These are phyloP conservation scores for Sycophila texana DNA, from an alignment of 2,888 invertebrate genomes.

Conservation along the genomic window DNA sequence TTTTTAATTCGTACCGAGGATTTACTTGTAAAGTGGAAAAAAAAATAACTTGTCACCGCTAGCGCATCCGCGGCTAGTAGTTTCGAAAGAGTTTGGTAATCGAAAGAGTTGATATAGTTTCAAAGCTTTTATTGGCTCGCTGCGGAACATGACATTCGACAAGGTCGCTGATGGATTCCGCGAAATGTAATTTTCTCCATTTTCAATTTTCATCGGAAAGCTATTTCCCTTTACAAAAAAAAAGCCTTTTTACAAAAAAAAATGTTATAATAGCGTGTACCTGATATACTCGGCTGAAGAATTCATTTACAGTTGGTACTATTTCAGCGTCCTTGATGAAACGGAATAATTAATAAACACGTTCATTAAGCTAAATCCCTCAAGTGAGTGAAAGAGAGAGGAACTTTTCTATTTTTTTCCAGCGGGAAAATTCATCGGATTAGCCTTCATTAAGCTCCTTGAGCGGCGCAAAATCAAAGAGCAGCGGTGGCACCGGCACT, in stretches of 20 bases:
- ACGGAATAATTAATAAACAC: not conserved
- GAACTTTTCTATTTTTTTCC: not conserved
- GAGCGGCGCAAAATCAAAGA: constrained; percentile 3
- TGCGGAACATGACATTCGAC: constrained; percentile 19
- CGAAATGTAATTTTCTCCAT: constrained; percentile 15
- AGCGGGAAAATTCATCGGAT: not conserved
- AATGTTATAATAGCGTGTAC: too few species aligned
- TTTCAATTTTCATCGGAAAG: not conserved
- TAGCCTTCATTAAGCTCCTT: not conserved
- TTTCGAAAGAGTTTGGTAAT: constrained; percentile 19
- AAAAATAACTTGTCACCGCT: not conserved
- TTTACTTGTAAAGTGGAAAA: not conserved
- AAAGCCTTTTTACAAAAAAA: too few species aligned
- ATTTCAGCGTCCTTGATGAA: not conserved
- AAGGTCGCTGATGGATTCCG: constrained; percentile 13
- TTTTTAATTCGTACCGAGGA: not conserved
- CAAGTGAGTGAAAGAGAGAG: too few species aligned
- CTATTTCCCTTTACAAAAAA: not conserved
- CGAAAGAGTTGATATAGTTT: not conserved
- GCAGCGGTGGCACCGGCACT: not conserved
- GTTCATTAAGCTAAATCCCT: too few species aligned
- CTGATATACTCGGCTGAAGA: too few species aligned
- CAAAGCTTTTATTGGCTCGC: constrained; percentile 25
- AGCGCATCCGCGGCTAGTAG: not conserved
- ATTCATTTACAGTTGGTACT: too few species aligned